phyloP scores from a whole-genome alignment of 1,140 invertebrate species.

The Papilio machaon region DNA sequence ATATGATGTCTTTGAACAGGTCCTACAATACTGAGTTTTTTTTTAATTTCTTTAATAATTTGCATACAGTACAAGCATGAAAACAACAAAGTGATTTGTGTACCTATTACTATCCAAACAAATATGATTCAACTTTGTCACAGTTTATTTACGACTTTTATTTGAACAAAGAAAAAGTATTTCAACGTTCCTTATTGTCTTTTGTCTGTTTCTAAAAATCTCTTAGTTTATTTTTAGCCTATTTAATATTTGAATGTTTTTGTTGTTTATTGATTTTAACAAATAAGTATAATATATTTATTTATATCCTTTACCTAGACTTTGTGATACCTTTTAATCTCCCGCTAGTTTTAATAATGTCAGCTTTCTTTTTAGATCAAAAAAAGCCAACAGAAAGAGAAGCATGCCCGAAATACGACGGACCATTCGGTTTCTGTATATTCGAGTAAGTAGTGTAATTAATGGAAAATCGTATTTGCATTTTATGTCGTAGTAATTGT shows the following conservation, averaged over 20 bases:
- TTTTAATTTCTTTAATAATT: background rate
- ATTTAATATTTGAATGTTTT: background rate
- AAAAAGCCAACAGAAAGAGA: constrained; percentile 67
- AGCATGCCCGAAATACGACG: constrained; percentile 50
- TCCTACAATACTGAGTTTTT: constrained; percentile 32
- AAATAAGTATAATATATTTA: constrained; percentile 10
- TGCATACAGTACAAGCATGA: background rate
- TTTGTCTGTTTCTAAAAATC: background rate
- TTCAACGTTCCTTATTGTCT: background rate
- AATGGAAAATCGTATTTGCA: background rate
- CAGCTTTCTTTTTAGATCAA: constrained; percentile 64
- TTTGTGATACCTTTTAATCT: background rate
- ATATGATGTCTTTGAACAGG: constrained; percentile 67
- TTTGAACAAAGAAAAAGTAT: background rate
- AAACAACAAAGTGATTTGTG: constrained; percentile 23
- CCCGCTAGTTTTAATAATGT: constrained; percentile 33
- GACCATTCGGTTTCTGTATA: constrained; percentile 65
- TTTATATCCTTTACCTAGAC: constrained; percentile 27
- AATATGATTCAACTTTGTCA: background rate
- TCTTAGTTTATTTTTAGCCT: background rate
- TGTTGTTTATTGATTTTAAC: constrained; percentile 26
- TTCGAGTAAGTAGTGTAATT: constrained; percentile 61
- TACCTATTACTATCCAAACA: background rate
- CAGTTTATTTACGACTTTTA: background rate
- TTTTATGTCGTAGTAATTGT: background rate